Percentiles rank a stretch among this genome's conserved stretches.
Conservation (phyloP, 2,888 invertebrate species). For the Cosmia pyralina region DNA sequence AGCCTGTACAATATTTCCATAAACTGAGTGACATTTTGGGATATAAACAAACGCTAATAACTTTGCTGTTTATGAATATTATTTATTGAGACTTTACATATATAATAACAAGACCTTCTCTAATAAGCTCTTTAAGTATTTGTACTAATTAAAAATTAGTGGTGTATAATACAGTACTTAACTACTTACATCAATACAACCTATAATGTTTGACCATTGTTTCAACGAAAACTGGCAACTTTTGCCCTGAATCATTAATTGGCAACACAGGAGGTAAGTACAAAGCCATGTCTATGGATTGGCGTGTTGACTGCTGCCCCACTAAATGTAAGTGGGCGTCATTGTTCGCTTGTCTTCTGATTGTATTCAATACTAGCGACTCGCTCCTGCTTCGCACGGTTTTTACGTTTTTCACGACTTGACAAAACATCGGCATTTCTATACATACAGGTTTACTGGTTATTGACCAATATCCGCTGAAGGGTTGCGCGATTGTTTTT, state of each 20-base stretch:
- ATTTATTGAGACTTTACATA: too few relatives aligned
- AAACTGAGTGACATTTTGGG: too few relatives aligned
- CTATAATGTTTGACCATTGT: neutral
- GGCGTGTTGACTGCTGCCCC: slow-evolving; percentile 37
- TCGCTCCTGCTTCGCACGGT: neutral
- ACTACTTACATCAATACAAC: neutral
- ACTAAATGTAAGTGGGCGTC: slow-evolving; percentile 57
- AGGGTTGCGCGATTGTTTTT: too few relatives aligned
- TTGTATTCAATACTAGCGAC: slow-evolving; percentile 7
- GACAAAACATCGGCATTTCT: neutral
- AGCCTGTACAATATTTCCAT: too few relatives aligned
- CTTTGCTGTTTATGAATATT: too few relatives aligned
- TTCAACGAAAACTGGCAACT: slow-evolving; percentile 11
- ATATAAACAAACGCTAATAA: too few relatives aligned
- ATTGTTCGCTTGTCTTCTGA: slow-evolving; percentile 53
- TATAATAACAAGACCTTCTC: too few relatives aligned
- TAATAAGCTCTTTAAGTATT: too few relatives aligned
- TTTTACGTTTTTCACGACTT: neutral
- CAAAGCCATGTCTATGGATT: slow-evolving; percentile 53
- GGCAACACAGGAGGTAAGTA: slow-evolving; percentile 44
- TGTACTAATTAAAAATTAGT: too few relatives aligned
- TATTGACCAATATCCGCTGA: too few relatives aligned
- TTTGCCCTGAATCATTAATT: slow-evolving; percentile 47
- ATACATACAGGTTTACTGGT: too few relatives aligned
- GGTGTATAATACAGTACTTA: too few relatives aligned